Percentiles rank a stretch among this genome's conserved stretches.
Conservation (phyloP, 2,797 vertebrate genomes). For the Microctenopoma stevenorrisi region DNA sequence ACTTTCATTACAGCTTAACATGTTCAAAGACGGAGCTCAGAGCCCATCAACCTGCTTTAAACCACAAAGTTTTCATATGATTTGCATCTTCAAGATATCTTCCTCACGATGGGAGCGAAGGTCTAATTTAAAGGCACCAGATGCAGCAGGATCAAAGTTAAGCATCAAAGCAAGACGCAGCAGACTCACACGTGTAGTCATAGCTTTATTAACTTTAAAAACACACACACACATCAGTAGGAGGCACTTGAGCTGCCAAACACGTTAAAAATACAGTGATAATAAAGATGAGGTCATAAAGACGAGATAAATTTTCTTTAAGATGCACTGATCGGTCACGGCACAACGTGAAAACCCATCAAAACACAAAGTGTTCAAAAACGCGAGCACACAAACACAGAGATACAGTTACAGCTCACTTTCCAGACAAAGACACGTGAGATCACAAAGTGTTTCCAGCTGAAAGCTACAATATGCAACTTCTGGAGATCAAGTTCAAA, state of each 20-base stretch:
- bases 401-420: background rate
- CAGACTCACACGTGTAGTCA: background rate
- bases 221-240: conserved; percentile 16
- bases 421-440: background rate
- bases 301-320: background rate
- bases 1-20: too few relatives aligned
- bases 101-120: background rate
- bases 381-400: background rate
- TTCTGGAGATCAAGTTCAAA: too few relatives aligned
- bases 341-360: background rate
- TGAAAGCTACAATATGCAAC: background rate
- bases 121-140: background rate
- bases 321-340: background rate
- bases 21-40: too few relatives aligned
- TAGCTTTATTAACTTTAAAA: conserved; percentile 27
- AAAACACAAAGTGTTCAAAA: background rate
- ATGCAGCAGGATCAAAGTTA: background rate
- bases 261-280: background rate
- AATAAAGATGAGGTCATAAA: background rate
- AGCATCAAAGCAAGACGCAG: conserved; percentile 3
- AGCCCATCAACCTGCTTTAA: too few relatives aligned
- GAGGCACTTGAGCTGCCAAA: conserved; percentile 44
- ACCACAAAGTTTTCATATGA: background rate
- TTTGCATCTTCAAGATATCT: background rate
- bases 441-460: background rate